These are phyloP conservation scores for Carposina sasakii DNA, from an alignment of 1,140 invertebrate species.

Conservation along the genomic window DNA sequence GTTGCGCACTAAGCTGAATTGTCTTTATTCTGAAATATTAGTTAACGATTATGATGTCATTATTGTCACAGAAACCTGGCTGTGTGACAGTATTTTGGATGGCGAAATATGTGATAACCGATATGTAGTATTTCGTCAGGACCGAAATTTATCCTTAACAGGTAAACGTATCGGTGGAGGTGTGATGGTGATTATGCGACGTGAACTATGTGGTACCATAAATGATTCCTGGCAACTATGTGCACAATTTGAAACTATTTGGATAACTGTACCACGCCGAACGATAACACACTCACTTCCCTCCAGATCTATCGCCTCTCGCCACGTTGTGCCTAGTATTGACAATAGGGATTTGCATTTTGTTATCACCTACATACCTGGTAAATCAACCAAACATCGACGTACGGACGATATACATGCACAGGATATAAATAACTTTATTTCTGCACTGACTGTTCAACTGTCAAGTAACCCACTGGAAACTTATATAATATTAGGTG, in stretches of 20 bases:
- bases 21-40: not conserved
- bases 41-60: not conserved
- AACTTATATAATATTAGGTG: not conserved
- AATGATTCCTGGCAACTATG: not conserved
- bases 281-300: not conserved
- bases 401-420: not conserved
- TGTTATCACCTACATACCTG: not conserved
- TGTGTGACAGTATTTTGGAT: not conserved
- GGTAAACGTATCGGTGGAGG: not conserved
- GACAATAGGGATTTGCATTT: not conserved
- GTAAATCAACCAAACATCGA: not conserved
- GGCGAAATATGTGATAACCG: conserved; percentile 1
- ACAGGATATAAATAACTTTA: not conserved
- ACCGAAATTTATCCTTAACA: not conserved
- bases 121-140: not conserved
- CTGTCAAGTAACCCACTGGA: not conserved
- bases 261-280: not conserved
- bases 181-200: not conserved
- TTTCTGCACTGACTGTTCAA: not conserved
- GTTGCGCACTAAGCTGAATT: not conserved
- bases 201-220: not conserved
- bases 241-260: not conserved
- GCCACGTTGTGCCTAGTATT: no score
- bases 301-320: no score
- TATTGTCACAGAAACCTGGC: not conserved